These are phyloP conservation scores for Drosophila tristis DNA, from an alignment of 1,140 invertebrate genomes.

Conservation along the genomic window DNA sequence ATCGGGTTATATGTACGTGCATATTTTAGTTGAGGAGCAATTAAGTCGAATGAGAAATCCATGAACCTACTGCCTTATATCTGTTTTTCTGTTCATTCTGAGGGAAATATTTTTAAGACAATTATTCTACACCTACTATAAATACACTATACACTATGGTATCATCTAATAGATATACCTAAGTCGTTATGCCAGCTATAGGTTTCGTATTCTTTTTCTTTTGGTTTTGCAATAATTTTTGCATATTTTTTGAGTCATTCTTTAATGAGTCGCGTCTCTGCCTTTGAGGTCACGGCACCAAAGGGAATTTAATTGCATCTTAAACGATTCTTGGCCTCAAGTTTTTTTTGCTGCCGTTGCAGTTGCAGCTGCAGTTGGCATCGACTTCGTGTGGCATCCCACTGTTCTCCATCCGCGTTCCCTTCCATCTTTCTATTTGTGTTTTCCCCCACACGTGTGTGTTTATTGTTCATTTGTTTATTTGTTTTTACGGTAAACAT, in stretches of 20 bases:
- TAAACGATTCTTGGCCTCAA: conserved; percentile 47
- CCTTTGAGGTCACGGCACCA: conserved; percentile 33
- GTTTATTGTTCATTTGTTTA: conserved; percentile 68
- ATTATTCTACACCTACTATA: no score
- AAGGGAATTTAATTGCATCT: conserved; percentile 61
- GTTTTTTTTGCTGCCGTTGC: conserved; percentile 25
- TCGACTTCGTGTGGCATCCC: conserved; percentile 1
- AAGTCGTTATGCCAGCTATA: no score
- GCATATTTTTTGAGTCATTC: conserved; percentile 36
- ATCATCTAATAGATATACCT: no score
- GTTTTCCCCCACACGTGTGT: conserved; percentile 29
- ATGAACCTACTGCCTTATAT: no score
- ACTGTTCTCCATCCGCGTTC: conserved; percentile 20
- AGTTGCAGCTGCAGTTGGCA: conserved; percentile 34
- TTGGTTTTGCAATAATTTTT: conserved; percentile 50
- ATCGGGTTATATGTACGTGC: no score
- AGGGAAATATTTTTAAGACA: no score
- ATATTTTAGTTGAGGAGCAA: no score
- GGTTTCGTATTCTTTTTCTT: conserved; percentile 4
- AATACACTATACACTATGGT: no score
- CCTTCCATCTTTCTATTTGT: conserved; percentile 41
- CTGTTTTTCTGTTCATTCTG: no score
- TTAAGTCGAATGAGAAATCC: no score
- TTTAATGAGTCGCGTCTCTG: conserved; percentile 25
- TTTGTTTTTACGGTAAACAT: conserved; percentile 73